Conservation (phyloP, 2,797 vertebrate genomes). For the Eulemur albifrons region DNA sequence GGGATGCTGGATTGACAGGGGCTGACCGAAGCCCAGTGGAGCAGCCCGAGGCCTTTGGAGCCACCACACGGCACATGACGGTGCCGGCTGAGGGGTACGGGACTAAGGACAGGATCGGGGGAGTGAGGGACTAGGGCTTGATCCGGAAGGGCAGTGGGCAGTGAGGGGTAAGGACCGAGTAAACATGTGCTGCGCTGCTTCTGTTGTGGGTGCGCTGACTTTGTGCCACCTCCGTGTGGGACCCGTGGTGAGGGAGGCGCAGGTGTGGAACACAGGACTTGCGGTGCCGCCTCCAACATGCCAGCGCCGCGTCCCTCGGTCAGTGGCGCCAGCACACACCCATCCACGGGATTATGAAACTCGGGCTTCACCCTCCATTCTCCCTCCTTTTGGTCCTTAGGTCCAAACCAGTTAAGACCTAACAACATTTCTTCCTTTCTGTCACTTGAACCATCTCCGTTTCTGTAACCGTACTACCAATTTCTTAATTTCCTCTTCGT, state of each 20-base stretch:
- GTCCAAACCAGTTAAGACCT: background rate
- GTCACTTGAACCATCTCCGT: background rate
- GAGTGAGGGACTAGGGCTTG: too few relatives aligned
- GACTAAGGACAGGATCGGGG: background rate
- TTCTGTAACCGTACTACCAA: background rate
- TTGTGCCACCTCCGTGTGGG: background rate
- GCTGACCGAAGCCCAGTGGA: background rate
- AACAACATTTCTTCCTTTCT: rapidly evolving
- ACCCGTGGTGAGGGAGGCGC: too few relatives aligned
- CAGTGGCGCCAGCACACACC: too few relatives aligned
- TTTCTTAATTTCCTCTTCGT: background rate
- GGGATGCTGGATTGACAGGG: background rate
- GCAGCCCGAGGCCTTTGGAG: background rate
- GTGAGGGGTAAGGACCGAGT: too few relatives aligned
- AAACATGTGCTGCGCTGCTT: rapidly evolving
- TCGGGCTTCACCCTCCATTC: background rate
- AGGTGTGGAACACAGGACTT: background rate
- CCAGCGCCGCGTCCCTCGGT: too few relatives aligned
- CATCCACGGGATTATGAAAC: background rate
- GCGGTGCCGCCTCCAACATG: rapidly evolving
- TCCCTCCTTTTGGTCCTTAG: background rate
- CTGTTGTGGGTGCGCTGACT: rapidly evolving
- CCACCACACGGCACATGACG: rapidly evolving
- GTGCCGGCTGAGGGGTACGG: background rate
- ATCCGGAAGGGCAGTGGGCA: background rate